A percentile compares a stretch with the other conserved stretches of the same genome.
phyloP scores from a whole-genome alignment of 1,140 invertebrate species.

The Dermatophagoides farinae region DNA sequence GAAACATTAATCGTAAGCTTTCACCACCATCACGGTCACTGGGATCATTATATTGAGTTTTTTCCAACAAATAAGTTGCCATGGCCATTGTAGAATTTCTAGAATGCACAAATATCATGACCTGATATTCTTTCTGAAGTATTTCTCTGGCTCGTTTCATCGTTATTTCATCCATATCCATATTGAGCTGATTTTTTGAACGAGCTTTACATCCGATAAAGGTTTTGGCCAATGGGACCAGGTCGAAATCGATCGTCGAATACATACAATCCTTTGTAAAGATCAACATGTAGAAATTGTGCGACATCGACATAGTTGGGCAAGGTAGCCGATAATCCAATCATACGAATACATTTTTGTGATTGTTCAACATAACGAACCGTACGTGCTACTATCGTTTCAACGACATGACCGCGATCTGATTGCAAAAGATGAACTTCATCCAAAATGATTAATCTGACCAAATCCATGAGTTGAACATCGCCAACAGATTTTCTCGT shows the following conservation, averaged over 20 bases:
- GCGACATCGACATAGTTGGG: conserved; percentile 97
- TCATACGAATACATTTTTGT: conserved; percentile 89
- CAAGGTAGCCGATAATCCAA: conserved; percentile 90
- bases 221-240: conserved; percentile 73
- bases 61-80: conserved; percentile 33
- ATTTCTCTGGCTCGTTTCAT: conserved; percentile 77
- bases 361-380: conserved; percentile 77
- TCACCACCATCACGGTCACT: conserved; percentile 28
- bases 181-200: conserved; percentile 50
- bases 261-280: conserved; percentile 76
- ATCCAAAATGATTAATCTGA: conserved; percentile 89
- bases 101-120: conserved; percentile 98
- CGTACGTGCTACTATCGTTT: conserved; percentile 86
- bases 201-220: conserved; percentile 74
- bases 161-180: conserved; percentile 76
- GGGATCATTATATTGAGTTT: conserved; percentile 17
- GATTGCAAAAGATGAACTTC: conserved; percentile 95
- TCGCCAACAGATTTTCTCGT: conserved; percentile 84
- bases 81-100: conserved; percentile 80
- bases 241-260: conserved; percentile 91
- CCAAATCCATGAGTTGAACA: conserved; percentile 65
- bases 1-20: conserved; percentile 37
- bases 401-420: conserved; percentile 89
- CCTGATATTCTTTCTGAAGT: conserved; percentile 74
- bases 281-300: conserved; percentile 78